Conservation (phyloP, 1,140 invertebrate genomes). For the Drosophila virilis region DNA sequence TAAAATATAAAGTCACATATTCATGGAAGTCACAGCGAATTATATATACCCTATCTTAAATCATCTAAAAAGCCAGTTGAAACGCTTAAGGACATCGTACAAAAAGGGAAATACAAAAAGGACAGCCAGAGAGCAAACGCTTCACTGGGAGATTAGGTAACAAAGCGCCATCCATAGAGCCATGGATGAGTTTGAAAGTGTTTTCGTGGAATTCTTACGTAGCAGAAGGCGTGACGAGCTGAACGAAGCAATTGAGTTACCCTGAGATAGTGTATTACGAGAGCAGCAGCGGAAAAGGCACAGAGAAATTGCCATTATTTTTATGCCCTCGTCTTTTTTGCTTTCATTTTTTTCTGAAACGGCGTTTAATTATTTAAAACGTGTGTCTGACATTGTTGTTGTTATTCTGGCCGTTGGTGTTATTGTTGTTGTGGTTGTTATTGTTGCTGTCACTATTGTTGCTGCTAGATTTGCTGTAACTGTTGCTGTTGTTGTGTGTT, state of each 20-base stretch:
- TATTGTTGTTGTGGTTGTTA: not conserved
- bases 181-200: too few species aligned
- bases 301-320: conserved; percentile 50
- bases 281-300: not conserved
- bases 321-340: conserved; percentile 46
- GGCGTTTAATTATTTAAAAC: conserved; percentile 71
- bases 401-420: not conserved
- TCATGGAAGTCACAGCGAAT: not conserved
- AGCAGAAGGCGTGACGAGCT: too few species aligned
- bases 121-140: too few species aligned
- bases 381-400: conserved; percentile 48
- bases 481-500: conserved; percentile 37
- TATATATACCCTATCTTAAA: not conserved
- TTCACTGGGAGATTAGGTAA: too few species aligned
- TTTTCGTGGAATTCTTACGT: too few species aligned
- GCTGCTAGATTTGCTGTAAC: conserved; percentile 13
- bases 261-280: too few species aligned
- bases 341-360: conserved; percentile 10
- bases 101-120: not conserved
- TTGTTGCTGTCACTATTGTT: conserved; percentile 2
- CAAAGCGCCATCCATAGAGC: too few species aligned
- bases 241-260: too few species aligned
- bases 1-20: not conserved
- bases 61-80: too few species aligned
- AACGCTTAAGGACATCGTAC: not conserved